These are phyloP conservation scores for Choloepus hoffmanni DNA, from an alignment of 2,113 vertebrate species.

Conservation along the genomic window DNA sequence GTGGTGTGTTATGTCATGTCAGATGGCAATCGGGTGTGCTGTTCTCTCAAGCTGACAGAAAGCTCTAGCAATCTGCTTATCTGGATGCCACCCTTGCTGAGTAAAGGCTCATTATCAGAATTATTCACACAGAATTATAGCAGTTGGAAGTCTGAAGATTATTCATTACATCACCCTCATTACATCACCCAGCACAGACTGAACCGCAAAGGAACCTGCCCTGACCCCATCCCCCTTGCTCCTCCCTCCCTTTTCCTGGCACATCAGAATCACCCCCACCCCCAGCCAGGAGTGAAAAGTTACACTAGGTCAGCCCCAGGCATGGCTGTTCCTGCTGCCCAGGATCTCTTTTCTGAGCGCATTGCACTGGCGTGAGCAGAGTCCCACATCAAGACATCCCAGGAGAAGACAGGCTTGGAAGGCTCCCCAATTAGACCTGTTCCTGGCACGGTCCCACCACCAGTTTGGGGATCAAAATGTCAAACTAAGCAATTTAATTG, in stretches of 20 bases:
- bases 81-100: slow-evolving; percentile 76
- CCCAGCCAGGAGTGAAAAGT: neutral
- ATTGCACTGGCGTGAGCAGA: neutral
- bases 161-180: slow-evolving; percentile 70
- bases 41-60: slow-evolving; percentile 56
- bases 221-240: neutral
- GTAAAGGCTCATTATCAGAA: slow-evolving; percentile 79
- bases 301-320: neutral
- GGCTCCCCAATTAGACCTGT: neutral
- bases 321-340: neutral
- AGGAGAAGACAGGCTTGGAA: neutral
- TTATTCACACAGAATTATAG: slow-evolving; percentile 75
- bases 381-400: too few species aligned
- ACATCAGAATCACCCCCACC: neutral
- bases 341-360: neutral
- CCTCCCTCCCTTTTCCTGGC: neutral
- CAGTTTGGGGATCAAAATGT: neutral
- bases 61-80: slow-evolving; percentile 74
- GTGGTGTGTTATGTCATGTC: neutral
- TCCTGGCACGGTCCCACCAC: neutral
- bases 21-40: neutral
- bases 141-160: slow-evolving; percentile 65
- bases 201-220: slow-evolving; percentile 43
- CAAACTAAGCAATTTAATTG: neutral
- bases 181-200: slow-evolving; percentile 39